phyloP scores from a whole-genome alignment of 2,113 vertebrate species.

The Epinephelus fuscoguttatus region DNA sequence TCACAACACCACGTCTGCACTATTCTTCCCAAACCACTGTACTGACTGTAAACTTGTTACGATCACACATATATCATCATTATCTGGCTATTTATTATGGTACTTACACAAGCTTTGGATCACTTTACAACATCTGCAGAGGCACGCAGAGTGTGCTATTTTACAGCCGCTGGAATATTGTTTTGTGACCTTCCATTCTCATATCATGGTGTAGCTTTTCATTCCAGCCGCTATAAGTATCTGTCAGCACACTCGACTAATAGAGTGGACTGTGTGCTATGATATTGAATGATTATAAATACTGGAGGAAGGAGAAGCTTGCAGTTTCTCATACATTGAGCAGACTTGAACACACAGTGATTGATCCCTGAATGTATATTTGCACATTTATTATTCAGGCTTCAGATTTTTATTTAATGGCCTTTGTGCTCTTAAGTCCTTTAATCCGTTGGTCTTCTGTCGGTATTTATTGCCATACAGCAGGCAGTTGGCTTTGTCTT shows the following conservation, averaged over 20 bases:
- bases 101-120: neutral
- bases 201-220: neutral
- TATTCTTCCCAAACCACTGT: neutral
- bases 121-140: constrained; percentile 5
- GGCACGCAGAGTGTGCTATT: neutral
- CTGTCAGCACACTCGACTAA: neutral
- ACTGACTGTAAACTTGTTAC: constrained; percentile 7
- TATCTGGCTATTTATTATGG: constrained; percentile 28
- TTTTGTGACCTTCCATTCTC: constrained; percentile 3
- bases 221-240: neutral
- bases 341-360: neutral
- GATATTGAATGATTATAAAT: neutral
- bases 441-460: neutral
- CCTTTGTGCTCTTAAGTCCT: neutral
- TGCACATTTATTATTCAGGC: constrained; percentile 6
- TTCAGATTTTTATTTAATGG: constrained; percentile 12
- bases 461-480: neutral
- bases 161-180: neutral
- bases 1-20: neutral
- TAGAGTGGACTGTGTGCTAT: neutral
- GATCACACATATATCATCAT: constrained; percentile 2
- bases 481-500: neutral
- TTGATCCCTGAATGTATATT: neutral
- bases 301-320: neutral
- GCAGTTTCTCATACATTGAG: neutral